phyloP scores from a whole-genome alignment of 2,797 vertebrate species.

The Pteronotus mesoamericanus region DNA sequence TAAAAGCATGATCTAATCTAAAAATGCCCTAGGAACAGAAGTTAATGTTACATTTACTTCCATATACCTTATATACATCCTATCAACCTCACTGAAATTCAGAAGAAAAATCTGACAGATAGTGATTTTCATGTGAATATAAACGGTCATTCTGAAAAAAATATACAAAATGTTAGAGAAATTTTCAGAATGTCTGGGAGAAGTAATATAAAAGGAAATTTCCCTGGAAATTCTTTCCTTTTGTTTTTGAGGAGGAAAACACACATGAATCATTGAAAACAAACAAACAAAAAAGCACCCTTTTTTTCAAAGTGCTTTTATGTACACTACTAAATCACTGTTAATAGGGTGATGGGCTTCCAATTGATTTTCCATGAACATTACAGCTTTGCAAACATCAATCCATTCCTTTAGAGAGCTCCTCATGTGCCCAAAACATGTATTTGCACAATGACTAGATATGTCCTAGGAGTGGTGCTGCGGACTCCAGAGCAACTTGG shows the following conservation, averaged over 20 bases:
- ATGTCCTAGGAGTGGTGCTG: background rate
- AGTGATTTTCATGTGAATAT: background rate
- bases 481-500: background rate
- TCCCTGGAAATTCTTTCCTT: background rate
- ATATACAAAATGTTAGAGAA: background rate
- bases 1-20: slow-evolving; percentile 55
- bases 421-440: background rate
- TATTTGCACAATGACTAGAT: background rate
- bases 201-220: background rate
- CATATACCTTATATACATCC: background rate
- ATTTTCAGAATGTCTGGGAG: background rate
- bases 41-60: slow-evolving; percentile 40
- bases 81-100: background rate
- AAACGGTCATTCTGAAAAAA: background rate
- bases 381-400: background rate
- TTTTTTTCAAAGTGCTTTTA: background rate
- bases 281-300: background rate
- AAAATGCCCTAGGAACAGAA: slow-evolving; percentile 43
- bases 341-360: background rate
- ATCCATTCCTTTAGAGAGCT: background rate
- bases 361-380: slow-evolving; percentile 12
- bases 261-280: slow-evolving; percentile 13
- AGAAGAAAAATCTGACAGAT: background rate
- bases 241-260: background rate
- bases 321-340: background rate